phyloP scores from a whole-genome alignment of 2,797 vertebrate genomes.

The Coluber constrictor region DNA sequence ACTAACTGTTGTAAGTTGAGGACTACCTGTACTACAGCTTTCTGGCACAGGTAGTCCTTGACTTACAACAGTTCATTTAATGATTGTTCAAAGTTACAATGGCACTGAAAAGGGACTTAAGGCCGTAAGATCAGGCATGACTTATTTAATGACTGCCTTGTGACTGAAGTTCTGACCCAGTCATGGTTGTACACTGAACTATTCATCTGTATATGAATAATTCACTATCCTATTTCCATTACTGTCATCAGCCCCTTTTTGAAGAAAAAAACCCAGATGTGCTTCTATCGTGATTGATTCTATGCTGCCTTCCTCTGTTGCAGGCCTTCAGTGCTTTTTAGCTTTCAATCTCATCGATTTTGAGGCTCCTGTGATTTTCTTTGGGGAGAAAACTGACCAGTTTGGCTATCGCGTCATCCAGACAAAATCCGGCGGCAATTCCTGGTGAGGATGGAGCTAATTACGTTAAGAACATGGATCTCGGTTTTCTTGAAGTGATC shows the following conservation, averaged over 20 bases:
- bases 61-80: not conserved
- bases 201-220: not conserved
- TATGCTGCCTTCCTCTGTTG: not conserved
- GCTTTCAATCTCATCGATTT: constrained; percentile 11
- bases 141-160: not conserved
- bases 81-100: not conserved
- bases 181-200: not conserved
- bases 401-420: constrained; percentile 26
- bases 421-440: not conserved
- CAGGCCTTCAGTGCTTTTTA: not conserved
- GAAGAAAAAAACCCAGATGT: not conserved
- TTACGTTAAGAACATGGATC: too few species aligned
- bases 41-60: not conserved
- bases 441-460: constrained; percentile 13
- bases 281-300: not conserved
- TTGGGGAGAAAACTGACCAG: not conserved
- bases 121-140: not conserved
- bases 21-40: not conserved
- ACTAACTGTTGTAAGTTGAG: not conserved
- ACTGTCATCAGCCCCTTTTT: not conserved
- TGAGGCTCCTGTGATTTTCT: not conserved
- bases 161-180: not conserved
- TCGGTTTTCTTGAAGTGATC: not conserved
- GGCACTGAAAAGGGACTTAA: not conserved
- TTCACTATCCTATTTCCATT: not conserved